Percentiles rank a stretch among this genome's conserved stretches.
These are phyloP conservation scores for Aplysina aerophoba DNA, from an alignment of 37 sponge, comb jelly and placozoan species.

Conservation along the genomic window DNA sequence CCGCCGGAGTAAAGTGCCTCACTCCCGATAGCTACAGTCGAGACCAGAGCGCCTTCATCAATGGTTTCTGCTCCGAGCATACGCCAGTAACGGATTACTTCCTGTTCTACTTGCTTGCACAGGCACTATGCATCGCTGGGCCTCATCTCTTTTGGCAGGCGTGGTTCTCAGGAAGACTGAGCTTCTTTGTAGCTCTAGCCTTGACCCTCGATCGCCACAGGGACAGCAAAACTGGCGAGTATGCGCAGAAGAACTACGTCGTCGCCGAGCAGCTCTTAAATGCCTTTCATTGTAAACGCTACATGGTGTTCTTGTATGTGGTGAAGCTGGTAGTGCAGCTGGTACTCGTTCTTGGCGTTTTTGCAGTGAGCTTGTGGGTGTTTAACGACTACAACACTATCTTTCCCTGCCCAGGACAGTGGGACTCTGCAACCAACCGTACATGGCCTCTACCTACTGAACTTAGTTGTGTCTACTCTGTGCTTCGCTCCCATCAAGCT, in stretches of 20 bases:
- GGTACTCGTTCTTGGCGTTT: background rate
- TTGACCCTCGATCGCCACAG: background rate
- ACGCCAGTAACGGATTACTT: conserved; percentile 12
- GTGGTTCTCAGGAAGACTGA: background rate
- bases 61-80: background rate
- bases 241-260: background rate
- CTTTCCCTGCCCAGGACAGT: too few species aligned
- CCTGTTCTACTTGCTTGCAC: background rate
- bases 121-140: background rate
- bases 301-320: too few species aligned
- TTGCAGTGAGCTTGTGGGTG: background rate
- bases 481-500: background rate
- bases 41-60: conserved; percentile 5
- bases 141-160: background rate
- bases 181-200: background rate
- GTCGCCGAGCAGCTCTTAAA: background rate
- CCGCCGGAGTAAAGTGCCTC: too few species aligned
- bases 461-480: background rate
- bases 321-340: too few species aligned
- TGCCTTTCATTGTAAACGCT: too few species aligned
- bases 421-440: too few species aligned
- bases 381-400: background rate
- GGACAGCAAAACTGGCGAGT: conserved; percentile 6
- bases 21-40: too few species aligned
- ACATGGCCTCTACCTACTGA: background rate